Percentiles rank a stretch among this genome's conserved stretches.
Evolutionary conservation across 2,113 vertebrate species (phyloP).

Genomic region (Trichechus manatus): DNA sequence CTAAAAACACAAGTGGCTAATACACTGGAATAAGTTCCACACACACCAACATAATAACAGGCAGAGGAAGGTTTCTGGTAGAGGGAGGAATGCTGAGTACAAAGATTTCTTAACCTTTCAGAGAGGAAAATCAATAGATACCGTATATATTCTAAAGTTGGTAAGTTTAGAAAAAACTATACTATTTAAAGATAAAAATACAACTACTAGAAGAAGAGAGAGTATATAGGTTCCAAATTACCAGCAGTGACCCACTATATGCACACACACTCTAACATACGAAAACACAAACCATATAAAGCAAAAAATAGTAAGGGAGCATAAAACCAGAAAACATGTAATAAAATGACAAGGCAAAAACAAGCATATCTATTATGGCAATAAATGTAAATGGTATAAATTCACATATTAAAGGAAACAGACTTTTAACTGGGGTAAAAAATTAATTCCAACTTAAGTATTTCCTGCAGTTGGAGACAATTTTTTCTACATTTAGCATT

Average conservation of each 20-base stretch:
- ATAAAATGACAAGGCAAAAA: background rate
- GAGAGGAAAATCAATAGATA: background rate
- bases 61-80: background rate
- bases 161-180: background rate
- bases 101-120: background rate
- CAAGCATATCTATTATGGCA: background rate
- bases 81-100: background rate
- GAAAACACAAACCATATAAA: background rate
- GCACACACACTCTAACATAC: background rate
- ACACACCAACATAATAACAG: background rate
- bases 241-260: background rate
- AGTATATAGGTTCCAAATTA: background rate
- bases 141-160: background rate
- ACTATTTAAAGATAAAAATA: conserved; percentile 28
- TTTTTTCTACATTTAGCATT: background rate
- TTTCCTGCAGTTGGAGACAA: background rate
- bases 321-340: background rate
- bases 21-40: background rate
- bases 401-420: background rate
- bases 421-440: background rate
- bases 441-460: background rate
- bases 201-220: background rate
- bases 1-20: background rate
- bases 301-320: background rate
- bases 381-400: background rate